Conservation (phyloP, 2,113 vertebrate genomes). For the Empidonax alnorum region DNA sequence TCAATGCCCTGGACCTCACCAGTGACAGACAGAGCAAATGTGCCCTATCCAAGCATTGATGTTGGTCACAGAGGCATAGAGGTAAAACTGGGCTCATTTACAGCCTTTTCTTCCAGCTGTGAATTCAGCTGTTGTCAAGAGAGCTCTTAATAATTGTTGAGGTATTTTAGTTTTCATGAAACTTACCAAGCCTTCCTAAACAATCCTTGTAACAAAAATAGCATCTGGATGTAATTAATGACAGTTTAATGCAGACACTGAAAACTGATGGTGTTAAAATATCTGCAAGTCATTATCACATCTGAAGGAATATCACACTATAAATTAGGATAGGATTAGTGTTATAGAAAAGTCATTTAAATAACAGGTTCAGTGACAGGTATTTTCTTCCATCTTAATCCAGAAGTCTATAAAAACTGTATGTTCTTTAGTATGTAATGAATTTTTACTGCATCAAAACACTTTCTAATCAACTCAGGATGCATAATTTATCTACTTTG, state of each 20-base stretch:
- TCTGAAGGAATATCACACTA: background rate
- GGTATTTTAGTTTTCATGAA: background rate
- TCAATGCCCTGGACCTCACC: background rate
- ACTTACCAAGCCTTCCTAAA: background rate
- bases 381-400: background rate
- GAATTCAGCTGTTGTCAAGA: background rate
- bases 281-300: background rate
- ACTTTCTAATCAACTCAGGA: background rate
- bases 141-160: background rate
- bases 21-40: background rate
- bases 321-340: background rate
- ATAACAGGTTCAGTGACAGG: background rate
- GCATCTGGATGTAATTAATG: background rate
- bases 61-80: background rate
- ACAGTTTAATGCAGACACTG: background rate
- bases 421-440: background rate
- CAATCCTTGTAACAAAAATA: background rate
- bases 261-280: background rate
- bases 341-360: background rate
- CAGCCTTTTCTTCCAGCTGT: background rate
- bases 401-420: background rate
- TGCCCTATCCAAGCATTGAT: background rate
- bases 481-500: background rate
- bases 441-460: conserved; percentile 6
- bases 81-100: background rate